Conservation (phyloP, 2,113 vertebrate species). For the Bungarus multicinctus region DNA sequence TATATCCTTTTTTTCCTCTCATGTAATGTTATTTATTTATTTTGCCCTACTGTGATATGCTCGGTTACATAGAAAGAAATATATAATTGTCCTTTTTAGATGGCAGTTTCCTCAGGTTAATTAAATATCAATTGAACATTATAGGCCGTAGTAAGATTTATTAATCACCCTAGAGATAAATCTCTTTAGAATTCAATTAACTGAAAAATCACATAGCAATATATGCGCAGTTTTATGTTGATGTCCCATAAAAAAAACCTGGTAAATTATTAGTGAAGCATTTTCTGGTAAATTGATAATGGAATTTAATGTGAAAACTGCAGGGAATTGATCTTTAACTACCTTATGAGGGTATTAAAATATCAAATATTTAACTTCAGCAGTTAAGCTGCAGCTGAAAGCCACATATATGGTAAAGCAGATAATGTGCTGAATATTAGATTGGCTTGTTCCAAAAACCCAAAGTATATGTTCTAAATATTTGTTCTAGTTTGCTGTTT, state of each 20-base stretch:
- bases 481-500: not conserved
- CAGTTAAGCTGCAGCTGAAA: not conserved
- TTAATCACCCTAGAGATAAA: slow-evolving; percentile 71
- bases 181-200: slow-evolving; percentile 71
- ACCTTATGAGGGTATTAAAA: not conserved
- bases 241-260: slow-evolving; percentile 53
- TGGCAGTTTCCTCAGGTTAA: slow-evolving; percentile 68
- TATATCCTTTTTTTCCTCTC: not conserved
- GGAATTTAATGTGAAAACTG: slow-evolving; percentile 59
- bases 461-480: no score
- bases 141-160: slow-evolving; percentile 71
- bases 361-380: not conserved
- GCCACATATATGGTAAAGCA: not conserved
- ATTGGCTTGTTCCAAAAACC: no score
- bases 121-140: slow-evolving; percentile 72
- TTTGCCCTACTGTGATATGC: slow-evolving; percentile 42
- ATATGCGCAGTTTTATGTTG: slow-evolving; percentile 66
- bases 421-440: not conserved
- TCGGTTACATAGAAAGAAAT: slow-evolving; percentile 58
- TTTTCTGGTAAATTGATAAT: slow-evolving; percentile 57
- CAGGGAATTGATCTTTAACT: slow-evolving; percentile 50
- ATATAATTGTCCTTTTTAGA: slow-evolving; percentile 70
- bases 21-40: not conserved
- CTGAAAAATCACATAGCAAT: slow-evolving; percentile 68
- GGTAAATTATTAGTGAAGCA: slow-evolving; percentile 55